Evolutionary conservation across 2,797 vertebrate genomes (phyloP).

Genomic region (Glyptemys insculpta): DNA sequence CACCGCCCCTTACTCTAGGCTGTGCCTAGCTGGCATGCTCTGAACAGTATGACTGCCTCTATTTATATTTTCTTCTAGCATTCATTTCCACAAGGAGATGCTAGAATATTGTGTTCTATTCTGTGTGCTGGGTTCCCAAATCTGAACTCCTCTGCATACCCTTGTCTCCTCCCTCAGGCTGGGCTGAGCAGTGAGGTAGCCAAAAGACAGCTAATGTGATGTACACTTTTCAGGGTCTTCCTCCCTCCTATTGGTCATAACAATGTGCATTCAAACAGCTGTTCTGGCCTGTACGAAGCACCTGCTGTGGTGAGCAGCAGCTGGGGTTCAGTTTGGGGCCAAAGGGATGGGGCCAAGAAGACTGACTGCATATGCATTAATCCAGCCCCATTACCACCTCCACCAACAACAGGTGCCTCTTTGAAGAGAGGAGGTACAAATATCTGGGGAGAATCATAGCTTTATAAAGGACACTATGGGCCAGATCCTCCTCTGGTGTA

Average conservation of each 20-base stretch:
- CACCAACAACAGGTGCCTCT: slow-evolving; percentile 81
- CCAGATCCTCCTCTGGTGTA: slow-evolving; percentile 72
- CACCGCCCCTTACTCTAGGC: neutral
- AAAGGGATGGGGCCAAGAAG: slow-evolving; percentile 74
- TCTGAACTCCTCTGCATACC: neutral
- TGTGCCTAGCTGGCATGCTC: neutral
- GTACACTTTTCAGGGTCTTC: neutral
- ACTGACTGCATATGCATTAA: slow-evolving; percentile 80
- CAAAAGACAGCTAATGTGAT: neutral
- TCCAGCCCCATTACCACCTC: slow-evolving; percentile 75
- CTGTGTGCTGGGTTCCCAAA: neutral
- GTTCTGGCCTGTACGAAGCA: slow-evolving; percentile 77
- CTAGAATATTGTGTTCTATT: neutral
- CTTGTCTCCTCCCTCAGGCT: neutral
- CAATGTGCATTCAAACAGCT: slow-evolving; percentile 53
- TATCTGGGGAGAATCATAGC: slow-evolving; percentile 77
- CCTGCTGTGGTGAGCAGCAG: slow-evolving; percentile 82
- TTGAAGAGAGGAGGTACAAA: slow-evolving; percentile 72
- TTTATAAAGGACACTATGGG: slow-evolving; percentile 66
- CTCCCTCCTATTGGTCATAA: slow-evolving; percentile 7
- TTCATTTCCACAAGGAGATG: neutral
- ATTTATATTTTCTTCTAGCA: neutral
- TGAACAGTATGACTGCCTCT: neutral
- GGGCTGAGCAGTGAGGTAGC: neutral
- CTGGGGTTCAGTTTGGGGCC: slow-evolving; percentile 82